phyloP scores from a whole-genome alignment of 2,888 invertebrate species.

The Netelia fuscicornis region DNA sequence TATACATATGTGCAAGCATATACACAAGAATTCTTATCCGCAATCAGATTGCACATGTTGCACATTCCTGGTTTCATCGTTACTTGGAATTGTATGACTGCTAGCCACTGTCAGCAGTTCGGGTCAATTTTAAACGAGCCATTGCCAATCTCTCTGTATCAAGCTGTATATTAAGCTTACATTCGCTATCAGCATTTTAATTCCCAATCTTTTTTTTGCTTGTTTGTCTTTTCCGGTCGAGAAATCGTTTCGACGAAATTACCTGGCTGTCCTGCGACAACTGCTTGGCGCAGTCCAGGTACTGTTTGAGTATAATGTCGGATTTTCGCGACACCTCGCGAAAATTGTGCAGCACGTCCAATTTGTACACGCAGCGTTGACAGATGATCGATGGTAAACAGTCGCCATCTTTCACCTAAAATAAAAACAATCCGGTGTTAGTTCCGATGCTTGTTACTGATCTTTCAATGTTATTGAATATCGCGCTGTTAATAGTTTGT shows the following conservation, averaged over 20 bases:
- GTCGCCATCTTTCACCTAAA: constrained; percentile 91
- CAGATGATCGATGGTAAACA: constrained; percentile 92
- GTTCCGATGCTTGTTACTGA: no score
- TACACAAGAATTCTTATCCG: constrained; percentile 77
- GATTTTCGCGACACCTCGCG: constrained; percentile 91
- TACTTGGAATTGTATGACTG: constrained; percentile 81
- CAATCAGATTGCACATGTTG: constrained; percentile 81
- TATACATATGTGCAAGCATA: constrained; percentile 56
- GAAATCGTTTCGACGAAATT: constrained; percentile 75
- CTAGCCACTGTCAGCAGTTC: constrained; percentile 77
- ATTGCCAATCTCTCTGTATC: constrained; percentile 38
- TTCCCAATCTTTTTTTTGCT: constrained; percentile 12
- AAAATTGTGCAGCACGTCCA: constrained; percentile 92
- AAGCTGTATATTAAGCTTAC: constrained; percentile 33
- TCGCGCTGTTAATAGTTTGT: not conserved
- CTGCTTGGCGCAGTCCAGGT: constrained; percentile 90
- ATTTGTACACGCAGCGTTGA: constrained; percentile 90
- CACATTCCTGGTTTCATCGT: constrained; percentile 82
- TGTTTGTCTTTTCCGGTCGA: constrained; percentile 35
- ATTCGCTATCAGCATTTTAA: constrained; percentile 7
- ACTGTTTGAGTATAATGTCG: constrained; percentile 91
- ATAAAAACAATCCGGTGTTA: constrained; percentile 20
- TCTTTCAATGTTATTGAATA: not conserved
- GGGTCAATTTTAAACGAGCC: constrained; percentile 69
- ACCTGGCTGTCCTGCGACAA: constrained; percentile 88